phyloP scores from a whole-genome alignment of 1,140 invertebrate genomes.

The Cydia strobilella region DNA sequence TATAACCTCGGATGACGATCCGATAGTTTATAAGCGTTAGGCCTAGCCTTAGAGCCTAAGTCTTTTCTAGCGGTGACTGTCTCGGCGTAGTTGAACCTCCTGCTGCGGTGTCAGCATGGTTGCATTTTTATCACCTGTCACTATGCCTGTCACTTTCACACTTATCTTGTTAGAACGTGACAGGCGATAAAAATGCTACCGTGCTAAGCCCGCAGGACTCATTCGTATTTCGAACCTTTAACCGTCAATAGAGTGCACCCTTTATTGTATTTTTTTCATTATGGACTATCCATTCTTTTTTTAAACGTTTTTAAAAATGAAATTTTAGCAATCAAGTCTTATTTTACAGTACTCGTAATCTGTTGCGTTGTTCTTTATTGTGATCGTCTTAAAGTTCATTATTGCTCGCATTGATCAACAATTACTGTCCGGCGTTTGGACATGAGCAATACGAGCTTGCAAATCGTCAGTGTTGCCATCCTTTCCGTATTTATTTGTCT shows the following conservation, averaged over 20 bases:
- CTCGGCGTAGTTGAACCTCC: too few species aligned
- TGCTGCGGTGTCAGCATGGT: too few species aligned
- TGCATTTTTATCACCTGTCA: too few species aligned
- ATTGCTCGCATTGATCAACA: constrained; percentile 41
- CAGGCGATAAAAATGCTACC: too few species aligned
- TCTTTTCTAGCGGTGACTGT: constrained; percentile 26
- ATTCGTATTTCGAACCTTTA: background rate
- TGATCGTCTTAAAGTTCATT: constrained; percentile 10
- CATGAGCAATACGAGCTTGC: background rate
- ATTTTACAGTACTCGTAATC: constrained; percentile 44
- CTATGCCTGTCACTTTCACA: too few species aligned
- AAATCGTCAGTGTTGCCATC: constrained; percentile 19
- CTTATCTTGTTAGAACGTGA: too few species aligned
- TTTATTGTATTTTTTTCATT: constrained; percentile 29
- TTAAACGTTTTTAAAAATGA: constrained; percentile 43
- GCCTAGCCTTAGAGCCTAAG: constrained; percentile 30
- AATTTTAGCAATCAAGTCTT: constrained; percentile 50
- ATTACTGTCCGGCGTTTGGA: constrained; percentile 50
- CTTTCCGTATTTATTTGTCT: constrained; percentile 12
- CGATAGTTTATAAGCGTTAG: constrained; percentile 29
- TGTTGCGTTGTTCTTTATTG: constrained; percentile 21
- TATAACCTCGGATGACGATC: constrained; percentile 26
- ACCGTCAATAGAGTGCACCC: constrained; percentile 22
- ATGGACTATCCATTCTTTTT: constrained; percentile 44
- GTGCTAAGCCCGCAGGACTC: too few species aligned